Evolutionary conservation across 2,888 invertebrate species (phyloP).

Genomic region (Ectemnius cavifrons): DNA sequence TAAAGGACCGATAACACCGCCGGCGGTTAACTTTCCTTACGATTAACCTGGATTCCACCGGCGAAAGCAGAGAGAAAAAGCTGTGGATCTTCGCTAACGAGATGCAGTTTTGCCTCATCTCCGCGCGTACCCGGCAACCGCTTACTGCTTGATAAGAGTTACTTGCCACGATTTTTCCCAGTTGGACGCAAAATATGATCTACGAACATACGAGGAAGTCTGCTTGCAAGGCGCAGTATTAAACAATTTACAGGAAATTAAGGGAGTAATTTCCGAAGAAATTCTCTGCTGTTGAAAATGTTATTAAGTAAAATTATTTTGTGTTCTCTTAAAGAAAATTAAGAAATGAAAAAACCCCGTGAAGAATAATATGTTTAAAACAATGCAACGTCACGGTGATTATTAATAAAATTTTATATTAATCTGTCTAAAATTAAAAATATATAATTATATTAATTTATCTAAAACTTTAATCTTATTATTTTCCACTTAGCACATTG

Average conservation of each 20-base stretch:
- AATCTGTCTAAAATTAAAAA: too few relatives aligned
- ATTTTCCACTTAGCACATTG: too few relatives aligned
- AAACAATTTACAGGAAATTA: not conserved
- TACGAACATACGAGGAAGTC: not conserved
- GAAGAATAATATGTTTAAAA: too few relatives aligned
- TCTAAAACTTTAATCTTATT: too few relatives aligned
- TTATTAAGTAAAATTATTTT: too few relatives aligned
- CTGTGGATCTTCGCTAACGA: conserved; percentile 25
- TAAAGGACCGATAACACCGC: conserved; percentile 39
- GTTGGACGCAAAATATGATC: not conserved
- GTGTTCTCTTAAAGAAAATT: too few relatives aligned
- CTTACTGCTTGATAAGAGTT: conserved; percentile 30
- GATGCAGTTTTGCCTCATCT: conserved; percentile 41
- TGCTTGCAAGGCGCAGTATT: not conserved
- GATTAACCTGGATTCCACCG: conserved; percentile 57
- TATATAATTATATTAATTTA: too few relatives aligned
- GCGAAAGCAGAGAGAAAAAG: not conserved
- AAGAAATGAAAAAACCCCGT: too few relatives aligned
- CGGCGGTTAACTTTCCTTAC: conserved; percentile 51
- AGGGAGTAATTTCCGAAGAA: too few relatives aligned
- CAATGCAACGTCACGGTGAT: too few relatives aligned
- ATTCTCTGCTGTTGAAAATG: too few relatives aligned
- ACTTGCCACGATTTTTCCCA: conserved; percentile 9
- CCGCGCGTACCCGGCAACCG: conserved; percentile 23
- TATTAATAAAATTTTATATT: too few relatives aligned